Evolutionary conservation across 2,113 vertebrate species (phyloP).

Genomic region (Rhinoderma darwinii): DNA sequence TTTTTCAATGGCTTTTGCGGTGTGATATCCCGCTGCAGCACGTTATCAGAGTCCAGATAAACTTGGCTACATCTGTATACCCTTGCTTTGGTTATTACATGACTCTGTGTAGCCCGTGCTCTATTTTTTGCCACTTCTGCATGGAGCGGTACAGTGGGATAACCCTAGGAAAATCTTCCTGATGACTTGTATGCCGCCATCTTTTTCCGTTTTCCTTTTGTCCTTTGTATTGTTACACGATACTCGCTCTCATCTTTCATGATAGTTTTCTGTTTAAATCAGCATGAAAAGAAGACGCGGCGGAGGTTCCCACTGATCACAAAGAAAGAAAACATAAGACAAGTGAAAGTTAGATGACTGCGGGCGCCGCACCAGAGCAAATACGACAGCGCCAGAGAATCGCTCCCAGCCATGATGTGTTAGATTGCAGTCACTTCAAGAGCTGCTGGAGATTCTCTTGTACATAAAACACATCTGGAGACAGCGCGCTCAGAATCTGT

Average conservation of each 20-base stretch:
- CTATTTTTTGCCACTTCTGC: background rate
- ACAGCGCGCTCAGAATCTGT: conserved; percentile 24
- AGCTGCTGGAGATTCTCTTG: conserved; percentile 25
- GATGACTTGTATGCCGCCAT: background rate
- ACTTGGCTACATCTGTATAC: too few relatives aligned
- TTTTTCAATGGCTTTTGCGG: too few relatives aligned
- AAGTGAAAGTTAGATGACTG: conserved; percentile 5
- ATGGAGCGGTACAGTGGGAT: background rate
- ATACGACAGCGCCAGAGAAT: conserved; percentile 15
- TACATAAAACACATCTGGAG: conserved; percentile 53
- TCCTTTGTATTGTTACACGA: background rate
- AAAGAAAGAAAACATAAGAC: conserved; percentile 4
- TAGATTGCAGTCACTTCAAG: conserved; percentile 27
- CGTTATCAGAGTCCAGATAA: too few relatives aligned
- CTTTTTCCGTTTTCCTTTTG: background rate
- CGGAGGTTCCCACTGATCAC: conserved; percentile 14
- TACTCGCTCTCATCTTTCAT: background rate
- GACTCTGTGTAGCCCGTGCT: background rate
- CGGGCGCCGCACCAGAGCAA: background rate
- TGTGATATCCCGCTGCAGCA: too few relatives aligned
- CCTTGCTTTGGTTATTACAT: background rate
- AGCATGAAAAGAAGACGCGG: background rate
- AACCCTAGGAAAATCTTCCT: background rate
- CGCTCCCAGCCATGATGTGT: conserved; percentile 15
- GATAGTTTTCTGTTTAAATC: background rate